Evolutionary conservation across 2,113 vertebrate genomes (phyloP), one percentile per base, ranked within the genome.

Genomic region (Megaceryle maxima): DNA sequence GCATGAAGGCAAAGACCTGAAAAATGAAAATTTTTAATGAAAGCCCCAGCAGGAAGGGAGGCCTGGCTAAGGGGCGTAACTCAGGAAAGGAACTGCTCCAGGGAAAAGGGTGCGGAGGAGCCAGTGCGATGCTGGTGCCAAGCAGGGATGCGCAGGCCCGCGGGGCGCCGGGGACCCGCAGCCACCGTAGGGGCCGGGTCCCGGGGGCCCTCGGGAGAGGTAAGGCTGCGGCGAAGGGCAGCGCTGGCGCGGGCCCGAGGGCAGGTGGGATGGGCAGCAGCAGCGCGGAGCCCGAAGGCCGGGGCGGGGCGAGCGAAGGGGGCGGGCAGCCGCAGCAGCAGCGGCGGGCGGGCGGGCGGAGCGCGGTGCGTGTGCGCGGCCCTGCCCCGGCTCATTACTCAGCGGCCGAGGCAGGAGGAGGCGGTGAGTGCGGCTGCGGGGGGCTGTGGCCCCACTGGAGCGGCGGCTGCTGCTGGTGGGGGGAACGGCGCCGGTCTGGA

Each of bases 181-280:
- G 17, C 31, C n/a, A 6, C 18, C 13, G 22, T 64, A 17, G 9
- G 22, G 10, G 6, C 6, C 33, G 5, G 11, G 6, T 11, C 63
- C 13, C 25, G 19, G 48, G 11, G 12, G 9, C 33, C 16, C 12
- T 4, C 4, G 63, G 15, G 9, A 53, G n/a, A 11, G 21, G 28
- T 5, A 6, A 8, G 26, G 41, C 66, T 3, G n/a, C 55, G 8
- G 16, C 0, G 37, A 4, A 9, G 12, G 19, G 21, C 13, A 11
- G 9, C 43, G 16, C 6, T 2, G 46, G 24, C 16, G 31, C 6
- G 5, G 11, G 7, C 11, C 64, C 6, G 53, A 20, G 9, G 26
- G 31, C 31, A 6, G 25, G 4, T 37, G 25, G 16, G 16, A 35
- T 33, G 33, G 28, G 14, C 50, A 24, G 50, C 10, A 8, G 29